Evolutionary conservation across 2,888 invertebrate genomes (phyloP).

Genomic region (Thera obeliscata): DNA sequence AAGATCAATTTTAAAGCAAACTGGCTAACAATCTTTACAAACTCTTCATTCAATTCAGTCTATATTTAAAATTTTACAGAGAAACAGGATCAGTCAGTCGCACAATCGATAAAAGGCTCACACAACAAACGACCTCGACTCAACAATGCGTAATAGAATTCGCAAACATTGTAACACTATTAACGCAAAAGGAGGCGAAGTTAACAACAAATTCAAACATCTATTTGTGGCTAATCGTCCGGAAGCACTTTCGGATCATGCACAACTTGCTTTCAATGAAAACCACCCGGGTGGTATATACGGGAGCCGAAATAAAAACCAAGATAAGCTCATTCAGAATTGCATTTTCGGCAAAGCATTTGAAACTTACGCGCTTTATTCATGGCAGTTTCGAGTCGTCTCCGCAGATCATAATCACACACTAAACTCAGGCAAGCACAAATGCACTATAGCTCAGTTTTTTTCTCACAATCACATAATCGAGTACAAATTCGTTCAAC

Average conservation of each 20-base stretch:
- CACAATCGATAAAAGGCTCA: constrained; percentile 69
- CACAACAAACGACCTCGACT: constrained; percentile 67
- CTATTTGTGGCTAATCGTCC: constrained; percentile 78
- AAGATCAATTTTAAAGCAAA: constrained; percentile 9
- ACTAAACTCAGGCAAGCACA: constrained; percentile 72
- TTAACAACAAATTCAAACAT: constrained; percentile 83
- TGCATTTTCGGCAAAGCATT: constrained; percentile 20
- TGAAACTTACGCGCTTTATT: constrained; percentile 78
- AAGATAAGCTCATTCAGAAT: constrained; percentile 30
- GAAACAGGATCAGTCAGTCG: constrained; percentile 71
- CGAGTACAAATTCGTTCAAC: constrained; percentile 82
- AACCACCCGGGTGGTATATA: constrained; percentile 74
- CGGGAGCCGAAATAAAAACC: constrained; percentile 34
- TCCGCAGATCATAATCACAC: constrained; percentile 69
- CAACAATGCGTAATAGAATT: constrained; percentile 83
- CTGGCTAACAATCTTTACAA: constrained; percentile 14
- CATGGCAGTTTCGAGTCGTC: constrained; percentile 69
- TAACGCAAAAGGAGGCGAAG: constrained; percentile 82
- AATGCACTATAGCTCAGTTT: constrained; percentile 70
- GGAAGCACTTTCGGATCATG: constrained; percentile 78
- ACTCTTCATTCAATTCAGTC: constrained; percentile 22
- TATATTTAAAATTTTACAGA: constrained; percentile 39
- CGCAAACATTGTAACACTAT: constrained; percentile 82
- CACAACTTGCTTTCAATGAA: constrained; percentile 69
- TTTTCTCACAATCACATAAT: constrained; percentile 83